Evolutionary conservation across 2,113 vertebrate species (phyloP).

Genomic region (Empidonax alnorum): DNA sequence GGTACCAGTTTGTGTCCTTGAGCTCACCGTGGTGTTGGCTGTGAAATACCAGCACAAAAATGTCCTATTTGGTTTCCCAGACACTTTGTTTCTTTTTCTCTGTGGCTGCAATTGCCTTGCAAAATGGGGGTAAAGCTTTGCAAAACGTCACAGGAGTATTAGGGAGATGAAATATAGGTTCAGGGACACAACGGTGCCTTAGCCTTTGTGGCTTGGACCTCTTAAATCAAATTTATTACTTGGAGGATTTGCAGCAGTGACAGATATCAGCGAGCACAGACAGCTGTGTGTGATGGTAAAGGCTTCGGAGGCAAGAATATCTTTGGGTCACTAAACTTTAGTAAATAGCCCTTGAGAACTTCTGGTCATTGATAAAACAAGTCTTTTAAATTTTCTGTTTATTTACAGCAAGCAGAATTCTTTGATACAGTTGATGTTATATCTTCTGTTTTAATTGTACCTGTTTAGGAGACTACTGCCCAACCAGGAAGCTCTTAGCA

Average conservation of each 20-base stretch:
- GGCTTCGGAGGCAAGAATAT: background rate
- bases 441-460: background rate
- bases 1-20: background rate
- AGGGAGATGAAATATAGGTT: background rate
- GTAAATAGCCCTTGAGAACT: background rate
- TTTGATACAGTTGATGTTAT: accelerated
- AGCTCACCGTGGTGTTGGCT: background rate
- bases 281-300: accelerated
- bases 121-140: background rate
- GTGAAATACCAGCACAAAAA: background rate
- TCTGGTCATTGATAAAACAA: background rate
- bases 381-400: background rate
- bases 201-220: background rate
- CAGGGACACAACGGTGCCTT: background rate
- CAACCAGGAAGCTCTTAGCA: background rate
- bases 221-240: background rate
- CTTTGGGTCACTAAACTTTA: background rate
- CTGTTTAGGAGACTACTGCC: background rate
- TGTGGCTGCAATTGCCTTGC: background rate
- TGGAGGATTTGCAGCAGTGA: background rate
- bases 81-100: background rate
- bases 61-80: background rate
- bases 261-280: background rate
- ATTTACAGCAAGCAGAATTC: background rate
- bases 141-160: background rate